Percentiles rank a stretch among this genome's conserved stretches.
Conservation (phyloP, 2,113 vertebrate species). For the Boulengeromyrus knoepffleri region DNA sequence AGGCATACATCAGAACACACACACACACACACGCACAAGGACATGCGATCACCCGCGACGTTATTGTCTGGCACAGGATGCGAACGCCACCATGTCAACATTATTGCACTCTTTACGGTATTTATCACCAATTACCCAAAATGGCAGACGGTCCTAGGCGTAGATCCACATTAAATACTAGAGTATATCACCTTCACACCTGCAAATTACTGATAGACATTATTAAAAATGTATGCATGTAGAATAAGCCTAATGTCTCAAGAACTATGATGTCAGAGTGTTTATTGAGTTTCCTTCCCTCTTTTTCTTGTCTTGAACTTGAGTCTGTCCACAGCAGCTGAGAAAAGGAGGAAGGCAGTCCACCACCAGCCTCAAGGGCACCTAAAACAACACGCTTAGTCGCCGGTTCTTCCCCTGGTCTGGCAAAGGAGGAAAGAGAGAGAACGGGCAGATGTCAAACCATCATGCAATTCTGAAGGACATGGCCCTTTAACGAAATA, state of each 20-base stretch:
- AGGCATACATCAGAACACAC: background rate
- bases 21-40: background rate
- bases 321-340: background rate
- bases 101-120: background rate
- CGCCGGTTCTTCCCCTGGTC: conserved; percentile 59
- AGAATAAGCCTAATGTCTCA: background rate
- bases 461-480: background rate
- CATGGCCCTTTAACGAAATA: background rate
- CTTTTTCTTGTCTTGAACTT: background rate
- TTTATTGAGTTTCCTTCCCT: background rate
- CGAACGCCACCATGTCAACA: background rate
- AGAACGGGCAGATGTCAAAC: background rate
- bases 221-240: conserved; percentile 3
- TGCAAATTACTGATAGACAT: background rate
- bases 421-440: conserved; percentile 37
- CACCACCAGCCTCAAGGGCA: background rate
- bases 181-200: background rate
- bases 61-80: background rate
- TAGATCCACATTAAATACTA: background rate
- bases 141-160: background rate
- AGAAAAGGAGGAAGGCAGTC: background rate
- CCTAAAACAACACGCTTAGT: conserved; percentile 59
- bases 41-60: background rate
- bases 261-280: background rate
- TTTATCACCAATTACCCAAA: background rate